Evolutionary conservation across 2,888 invertebrate species (phyloP).

Genomic region (Diarsia mendica): DNA sequence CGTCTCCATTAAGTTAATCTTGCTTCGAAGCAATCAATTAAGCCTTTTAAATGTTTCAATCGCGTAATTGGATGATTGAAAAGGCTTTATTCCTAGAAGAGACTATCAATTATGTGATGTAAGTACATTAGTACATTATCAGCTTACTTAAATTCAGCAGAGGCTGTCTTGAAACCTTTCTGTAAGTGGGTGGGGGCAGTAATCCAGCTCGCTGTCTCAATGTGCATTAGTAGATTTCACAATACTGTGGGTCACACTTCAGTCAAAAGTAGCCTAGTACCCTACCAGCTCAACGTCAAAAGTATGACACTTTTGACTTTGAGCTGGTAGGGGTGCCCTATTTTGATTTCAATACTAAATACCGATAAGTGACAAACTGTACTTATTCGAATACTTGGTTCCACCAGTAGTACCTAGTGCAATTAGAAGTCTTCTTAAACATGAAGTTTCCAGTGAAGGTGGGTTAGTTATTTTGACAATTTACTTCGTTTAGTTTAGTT

Average conservation of each 20-base stretch:
- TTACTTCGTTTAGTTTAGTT: too few relatives aligned
- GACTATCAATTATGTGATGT: not conserved
- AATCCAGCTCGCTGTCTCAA: not conserved
- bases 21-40: slow-evolving; percentile 18
- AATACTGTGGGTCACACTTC: not conserved
- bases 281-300: too few relatives aligned
- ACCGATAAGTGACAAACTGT: not conserved
- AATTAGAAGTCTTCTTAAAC: too few relatives aligned
- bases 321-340: not conserved
- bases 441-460: too few relatives aligned
- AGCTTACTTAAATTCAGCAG: not conserved
- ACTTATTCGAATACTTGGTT: not conserved
- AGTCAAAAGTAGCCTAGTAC: too few relatives aligned
- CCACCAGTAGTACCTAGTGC: not conserved
- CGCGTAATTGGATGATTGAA: not conserved
- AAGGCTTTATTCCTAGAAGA: not conserved
- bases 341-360: not conserved
- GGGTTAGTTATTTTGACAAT: too few relatives aligned
- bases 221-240: not conserved
- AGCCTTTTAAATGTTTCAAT: slow-evolving; percentile 30
- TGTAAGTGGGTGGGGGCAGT: not conserved
- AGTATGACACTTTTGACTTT: not conserved
- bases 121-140: not conserved
- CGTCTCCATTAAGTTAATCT: slow-evolving; percentile 33
- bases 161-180: not conserved